A percentile compares a stretch with the other conserved stretches of the same genome.
Conservation (phyloP, 64 coral and sea anemone species). For the Orbicella faveolata region DNA sequence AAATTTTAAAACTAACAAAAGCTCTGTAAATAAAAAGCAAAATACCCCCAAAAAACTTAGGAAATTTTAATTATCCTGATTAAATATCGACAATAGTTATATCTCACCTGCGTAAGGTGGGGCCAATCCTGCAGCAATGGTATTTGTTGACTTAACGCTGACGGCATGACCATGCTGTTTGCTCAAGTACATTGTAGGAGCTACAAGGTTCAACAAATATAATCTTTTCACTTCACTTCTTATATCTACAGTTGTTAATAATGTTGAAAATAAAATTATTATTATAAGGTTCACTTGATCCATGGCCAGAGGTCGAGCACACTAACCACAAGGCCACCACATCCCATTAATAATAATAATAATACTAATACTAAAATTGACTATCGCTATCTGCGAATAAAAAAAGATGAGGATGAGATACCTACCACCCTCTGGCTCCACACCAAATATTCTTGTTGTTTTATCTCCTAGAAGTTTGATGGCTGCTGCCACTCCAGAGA, state of each 20-base stretch:
- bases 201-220: not conserved
- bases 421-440: constrained; percentile 66
- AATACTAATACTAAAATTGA: too few species aligned
- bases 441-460: constrained; percentile 65
- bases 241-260: too few species aligned
- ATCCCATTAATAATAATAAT: too few species aligned
- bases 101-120: constrained; percentile 66
- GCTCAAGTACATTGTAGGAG: constrained; percentile 72
- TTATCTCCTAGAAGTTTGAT: constrained; percentile 56
- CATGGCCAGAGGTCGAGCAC: too few species aligned
- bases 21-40: too few species aligned
- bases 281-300: too few species aligned
- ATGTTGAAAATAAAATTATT: not conserved
- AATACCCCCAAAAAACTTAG: too few species aligned
- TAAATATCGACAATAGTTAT: not conserved
- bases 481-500: constrained; percentile 61
- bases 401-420: not conserved
- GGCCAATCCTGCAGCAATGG: constrained; percentile 67
- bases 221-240: too few species aligned
- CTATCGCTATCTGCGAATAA: too few species aligned
- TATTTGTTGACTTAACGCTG: constrained; percentile 31
- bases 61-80: too few species aligned
- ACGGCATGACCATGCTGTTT: constrained; percentile 50
- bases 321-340: too few species aligned
- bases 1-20: too few species aligned